phyloP scores from a whole-genome alignment of 2,797 vertebrate species.

The Picus viridis region DNA sequence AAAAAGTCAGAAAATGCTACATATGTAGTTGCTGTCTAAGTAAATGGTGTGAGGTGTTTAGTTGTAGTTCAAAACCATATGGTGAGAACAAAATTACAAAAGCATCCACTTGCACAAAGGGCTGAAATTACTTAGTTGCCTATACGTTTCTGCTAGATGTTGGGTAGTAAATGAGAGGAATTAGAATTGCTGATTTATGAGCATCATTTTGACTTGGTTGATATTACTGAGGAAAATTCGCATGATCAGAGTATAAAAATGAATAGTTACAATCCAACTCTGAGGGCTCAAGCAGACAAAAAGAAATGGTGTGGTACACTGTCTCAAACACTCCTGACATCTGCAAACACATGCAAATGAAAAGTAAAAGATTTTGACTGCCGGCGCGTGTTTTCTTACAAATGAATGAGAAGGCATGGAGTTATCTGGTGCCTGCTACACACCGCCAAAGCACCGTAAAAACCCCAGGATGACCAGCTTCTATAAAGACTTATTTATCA shows the following conservation, averaged over 20 bases:
- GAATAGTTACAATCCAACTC: background rate
- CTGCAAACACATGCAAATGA: background rate
- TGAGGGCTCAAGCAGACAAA: background rate
- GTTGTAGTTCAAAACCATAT: background rate
- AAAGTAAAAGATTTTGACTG: background rate
- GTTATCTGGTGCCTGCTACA: constrained; percentile 28
- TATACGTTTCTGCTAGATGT: background rate
- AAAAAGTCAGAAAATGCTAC: background rate
- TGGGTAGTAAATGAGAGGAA: background rate
- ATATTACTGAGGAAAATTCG: background rate
- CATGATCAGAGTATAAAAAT: background rate
- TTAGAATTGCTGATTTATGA: constrained; percentile 46
- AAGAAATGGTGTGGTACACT: background rate
- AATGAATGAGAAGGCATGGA: background rate
- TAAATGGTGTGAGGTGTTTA: background rate
- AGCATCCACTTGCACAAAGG: constrained; percentile 8
- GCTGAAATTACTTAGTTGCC: background rate
- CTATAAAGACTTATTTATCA: constrained; percentile 62
- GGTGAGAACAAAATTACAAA: constrained; percentile 26
- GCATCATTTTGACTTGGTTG: constrained; percentile 7
- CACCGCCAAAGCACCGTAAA: background rate
- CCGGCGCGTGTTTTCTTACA: background rate
- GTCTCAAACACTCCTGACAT: background rate
- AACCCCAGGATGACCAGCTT: constrained; percentile 47
- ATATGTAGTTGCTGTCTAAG: background rate